A percentile compares a stretch with the other conserved stretches of the same genome.
Evolutionary conservation across 2,888 invertebrate genomes (phyloP).

Genomic region (Acrobasis repandana): DNA sequence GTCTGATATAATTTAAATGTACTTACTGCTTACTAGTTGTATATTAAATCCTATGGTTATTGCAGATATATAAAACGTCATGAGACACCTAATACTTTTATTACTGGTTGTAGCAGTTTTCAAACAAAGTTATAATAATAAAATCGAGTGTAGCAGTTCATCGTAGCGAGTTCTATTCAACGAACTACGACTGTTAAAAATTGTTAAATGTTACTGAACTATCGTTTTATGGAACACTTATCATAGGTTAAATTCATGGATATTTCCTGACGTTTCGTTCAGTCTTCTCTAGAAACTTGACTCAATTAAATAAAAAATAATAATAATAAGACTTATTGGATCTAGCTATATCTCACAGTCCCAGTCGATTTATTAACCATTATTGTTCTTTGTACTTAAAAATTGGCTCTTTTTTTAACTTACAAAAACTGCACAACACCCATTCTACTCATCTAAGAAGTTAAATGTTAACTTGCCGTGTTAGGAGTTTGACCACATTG

Average conservation of each 20-base stretch:
- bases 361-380: too few species aligned
- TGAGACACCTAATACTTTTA: not conserved
- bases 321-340: too few species aligned
- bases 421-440: too few species aligned
- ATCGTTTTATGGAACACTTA: not conserved
- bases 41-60: not conserved
- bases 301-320: not conserved
- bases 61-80: not conserved
- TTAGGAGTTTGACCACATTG: too few species aligned
- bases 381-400: too few species aligned
- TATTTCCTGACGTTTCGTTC: not conserved
- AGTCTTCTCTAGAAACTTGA: not conserved
- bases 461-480: too few species aligned
- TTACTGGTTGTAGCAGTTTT: not conserved
- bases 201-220: too few species aligned
- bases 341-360: too few species aligned
- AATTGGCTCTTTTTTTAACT: too few species aligned
- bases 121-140: not conserved
- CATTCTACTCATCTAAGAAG: too few species aligned
- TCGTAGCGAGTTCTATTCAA: not conserved
- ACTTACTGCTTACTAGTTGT: not conserved
- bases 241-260: not conserved
- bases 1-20: not conserved
- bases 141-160: not conserved
- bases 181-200: not conserved